Evolutionary conservation across 92 coral and sea anemone genomes (phyloP).

Genomic region (Blastomussa wellsi): DNA sequence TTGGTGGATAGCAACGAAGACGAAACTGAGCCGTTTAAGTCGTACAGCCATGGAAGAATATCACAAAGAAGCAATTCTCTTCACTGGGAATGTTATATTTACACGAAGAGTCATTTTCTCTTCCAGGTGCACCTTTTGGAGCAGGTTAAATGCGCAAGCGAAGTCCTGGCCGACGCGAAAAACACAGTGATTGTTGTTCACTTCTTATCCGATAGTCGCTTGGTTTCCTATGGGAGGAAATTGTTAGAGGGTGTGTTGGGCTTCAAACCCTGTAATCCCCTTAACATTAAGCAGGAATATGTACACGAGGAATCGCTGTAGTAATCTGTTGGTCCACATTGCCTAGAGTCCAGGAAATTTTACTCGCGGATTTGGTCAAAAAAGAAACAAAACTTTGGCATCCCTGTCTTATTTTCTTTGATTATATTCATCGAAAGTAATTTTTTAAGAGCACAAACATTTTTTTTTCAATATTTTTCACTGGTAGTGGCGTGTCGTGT

Average conservation of each 20-base stretch:
- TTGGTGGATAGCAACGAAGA: conserved; percentile 74
- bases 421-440: background rate
- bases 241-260: conserved; percentile 26
- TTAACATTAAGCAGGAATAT: conserved; percentile 34
- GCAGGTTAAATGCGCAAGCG: conserved; percentile 32
- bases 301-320: conserved; percentile 35
- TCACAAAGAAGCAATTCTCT: conserved; percentile 74
- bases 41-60: conserved; percentile 89
- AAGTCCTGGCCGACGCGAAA: conserved; percentile 19
- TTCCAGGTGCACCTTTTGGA: conserved; percentile 66
- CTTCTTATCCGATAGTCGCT: conserved; percentile 37
- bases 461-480: background rate
- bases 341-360: background rate
- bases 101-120: conserved; percentile 74
- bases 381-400: background rate
- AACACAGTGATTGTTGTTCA: conserved; percentile 21
- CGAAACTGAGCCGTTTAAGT: conserved; percentile 63
- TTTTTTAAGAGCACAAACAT: background rate
- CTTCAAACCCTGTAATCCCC: conserved; percentile 33
- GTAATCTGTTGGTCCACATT: background rate
- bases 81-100: conserved; percentile 89
- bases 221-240: conserved; percentile 35
- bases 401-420: background rate
- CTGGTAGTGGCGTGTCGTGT: background rate
- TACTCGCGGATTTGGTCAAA: background rate